These are phyloP conservation scores for Sylvicola cinctus DNA, from an alignment of 2,888 invertebrate species.

Conservation along the genomic window DNA sequence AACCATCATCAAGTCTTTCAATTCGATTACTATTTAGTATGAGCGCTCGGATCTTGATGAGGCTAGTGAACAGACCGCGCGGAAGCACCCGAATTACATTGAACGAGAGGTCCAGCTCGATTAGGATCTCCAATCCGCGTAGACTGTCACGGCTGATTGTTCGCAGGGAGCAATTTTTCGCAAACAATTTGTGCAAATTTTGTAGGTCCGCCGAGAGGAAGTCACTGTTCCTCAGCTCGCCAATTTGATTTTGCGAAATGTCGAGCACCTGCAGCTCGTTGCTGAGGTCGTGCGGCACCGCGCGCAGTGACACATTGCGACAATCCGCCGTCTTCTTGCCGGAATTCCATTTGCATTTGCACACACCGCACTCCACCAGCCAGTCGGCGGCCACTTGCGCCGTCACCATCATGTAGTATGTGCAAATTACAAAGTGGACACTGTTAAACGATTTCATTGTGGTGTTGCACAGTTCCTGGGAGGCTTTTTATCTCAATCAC, in stretches of 20 bases:
- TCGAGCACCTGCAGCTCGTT: slow-evolving; percentile 51
- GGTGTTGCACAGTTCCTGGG: too few species aligned
- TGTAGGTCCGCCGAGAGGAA: slow-evolving; percentile 48
- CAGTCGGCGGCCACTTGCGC: slow-evolving; percentile 13
- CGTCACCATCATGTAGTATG: too few species aligned
- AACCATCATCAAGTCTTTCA: slow-evolving; percentile 44
- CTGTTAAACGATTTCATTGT: too few species aligned
- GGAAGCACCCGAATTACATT: slow-evolving; percentile 46
- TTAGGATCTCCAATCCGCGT: slow-evolving; percentile 51
- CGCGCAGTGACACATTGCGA: slow-evolving; percentile 35
- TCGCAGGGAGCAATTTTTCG: slow-evolving; percentile 52
- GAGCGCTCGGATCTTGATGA: slow-evolving; percentile 47
- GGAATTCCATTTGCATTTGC: slow-evolving; percentile 69
- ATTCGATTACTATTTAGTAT: slow-evolving; percentile 56
- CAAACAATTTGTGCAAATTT: slow-evolving; percentile 61
- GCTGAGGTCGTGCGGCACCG: slow-evolving; percentile 53
- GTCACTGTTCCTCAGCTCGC: slow-evolving; percentile 40
- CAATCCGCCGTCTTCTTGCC: slow-evolving; percentile 75
- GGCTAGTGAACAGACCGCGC: slow-evolving; percentile 48
- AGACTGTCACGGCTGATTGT: slow-evolving; percentile 56
- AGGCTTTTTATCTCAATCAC: too few species aligned
- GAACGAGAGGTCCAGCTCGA: slow-evolving; percentile 62
- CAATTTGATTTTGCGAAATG: slow-evolving; percentile 46
- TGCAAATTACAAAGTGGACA: too few species aligned
- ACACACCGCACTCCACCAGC: slow-evolving; percentile 26